phyloP scores from a whole-genome alignment of 2,113 vertebrate genomes.

The Python bivittatus region DNA sequence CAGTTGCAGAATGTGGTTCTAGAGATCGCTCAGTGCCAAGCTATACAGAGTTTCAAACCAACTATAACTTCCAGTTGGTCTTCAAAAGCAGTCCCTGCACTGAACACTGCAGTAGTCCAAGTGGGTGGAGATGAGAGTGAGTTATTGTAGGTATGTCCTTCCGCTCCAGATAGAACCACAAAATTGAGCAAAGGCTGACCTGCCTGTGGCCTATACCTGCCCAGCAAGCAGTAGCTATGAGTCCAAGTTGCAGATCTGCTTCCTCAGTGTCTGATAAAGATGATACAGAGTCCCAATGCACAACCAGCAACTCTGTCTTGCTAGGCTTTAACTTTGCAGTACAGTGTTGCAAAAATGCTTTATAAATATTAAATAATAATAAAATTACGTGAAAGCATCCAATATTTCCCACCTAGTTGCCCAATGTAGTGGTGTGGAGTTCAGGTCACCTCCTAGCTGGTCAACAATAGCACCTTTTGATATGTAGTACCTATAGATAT shows the following conservation, averaged over 20 bases:
- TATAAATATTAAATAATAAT: background rate
- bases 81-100: background rate
- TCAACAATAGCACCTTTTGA: conserved; percentile 97
- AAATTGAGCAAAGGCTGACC: background rate
- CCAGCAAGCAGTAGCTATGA: background rate
- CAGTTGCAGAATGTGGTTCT: too few species aligned
- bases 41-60: too few species aligned
- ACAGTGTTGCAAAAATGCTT: background rate
- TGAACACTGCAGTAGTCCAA: background rate
- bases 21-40: too few species aligned
- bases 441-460: conserved; percentile 97
- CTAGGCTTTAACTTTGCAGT: background rate
- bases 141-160: background rate
- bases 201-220: background rate
- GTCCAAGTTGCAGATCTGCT: background rate
- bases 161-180: background rate
- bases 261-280: background rate
- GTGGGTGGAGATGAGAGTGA: background rate
- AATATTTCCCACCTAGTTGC: conserved; percentile 86
- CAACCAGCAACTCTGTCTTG: background rate
- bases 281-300: background rate
- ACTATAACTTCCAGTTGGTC: background rate
- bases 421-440: conserved; percentile 98
- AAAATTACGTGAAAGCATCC: background rate
- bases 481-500: conserved; percentile 90